Evolutionary conservation across 2,888 invertebrate genomes (phyloP).

Genomic region (Limnephilus rhombicus): DNA sequence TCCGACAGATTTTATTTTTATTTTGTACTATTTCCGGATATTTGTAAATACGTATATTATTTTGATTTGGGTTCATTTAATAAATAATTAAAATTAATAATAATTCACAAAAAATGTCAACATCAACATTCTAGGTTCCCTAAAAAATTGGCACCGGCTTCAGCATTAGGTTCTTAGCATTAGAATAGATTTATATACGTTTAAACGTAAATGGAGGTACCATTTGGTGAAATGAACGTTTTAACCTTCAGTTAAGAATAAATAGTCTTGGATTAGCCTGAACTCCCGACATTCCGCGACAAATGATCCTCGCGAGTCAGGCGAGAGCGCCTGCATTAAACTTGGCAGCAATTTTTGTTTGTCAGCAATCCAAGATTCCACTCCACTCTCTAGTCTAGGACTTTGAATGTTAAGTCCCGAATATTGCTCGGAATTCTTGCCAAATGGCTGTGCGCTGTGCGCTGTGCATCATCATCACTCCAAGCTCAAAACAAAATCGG

Average conservation of each 20-base stretch:
- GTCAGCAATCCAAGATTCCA: constrained; percentile 59
- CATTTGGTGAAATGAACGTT: not conserved
- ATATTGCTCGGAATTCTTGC: constrained; percentile 38
- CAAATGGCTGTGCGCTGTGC: constrained; percentile 39
- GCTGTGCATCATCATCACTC: constrained; percentile 51
- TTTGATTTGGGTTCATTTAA: too few relatives aligned
- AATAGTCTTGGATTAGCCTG: not conserved
- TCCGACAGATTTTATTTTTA: too few relatives aligned
- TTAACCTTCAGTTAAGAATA: not conserved
- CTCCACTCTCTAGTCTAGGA: constrained; percentile 6
- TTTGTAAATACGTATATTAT: too few relatives aligned
- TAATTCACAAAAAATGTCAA: too few relatives aligned
- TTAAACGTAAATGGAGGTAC: too few relatives aligned
- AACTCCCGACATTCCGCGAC: not conserved
- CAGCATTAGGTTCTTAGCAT: not conserved
- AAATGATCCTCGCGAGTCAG: constrained; percentile 2
- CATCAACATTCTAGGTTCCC: too few relatives aligned
- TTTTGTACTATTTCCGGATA: too few relatives aligned
- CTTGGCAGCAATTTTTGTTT: constrained; percentile 53
- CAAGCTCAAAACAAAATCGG: constrained; percentile 10
- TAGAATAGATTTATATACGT: not conserved
- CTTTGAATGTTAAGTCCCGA: constrained; percentile 23
- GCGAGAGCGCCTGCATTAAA: constrained; percentile 21
- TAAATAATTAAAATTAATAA: too few relatives aligned
- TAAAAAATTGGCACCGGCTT: not conserved